A percentile compares a stretch with the other conserved stretches of the same genome.
Evolutionary conservation across 2,888 invertebrate species (phyloP).

Genomic region (Salpingus planirostris): DNA sequence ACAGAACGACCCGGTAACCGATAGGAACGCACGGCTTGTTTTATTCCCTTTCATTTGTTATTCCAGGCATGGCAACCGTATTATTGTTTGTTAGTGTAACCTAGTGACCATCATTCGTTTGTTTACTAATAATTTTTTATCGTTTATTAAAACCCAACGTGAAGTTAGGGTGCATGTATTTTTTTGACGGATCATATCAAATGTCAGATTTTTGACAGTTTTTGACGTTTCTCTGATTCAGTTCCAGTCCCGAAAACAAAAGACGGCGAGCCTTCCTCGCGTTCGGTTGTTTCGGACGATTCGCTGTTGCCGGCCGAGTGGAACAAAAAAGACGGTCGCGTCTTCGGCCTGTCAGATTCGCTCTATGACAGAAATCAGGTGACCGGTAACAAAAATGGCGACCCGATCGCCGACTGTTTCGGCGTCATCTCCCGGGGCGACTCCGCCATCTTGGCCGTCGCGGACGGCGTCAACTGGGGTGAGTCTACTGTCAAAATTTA

Average conservation of each 20-base stretch:
- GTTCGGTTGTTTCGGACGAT: slow-evolving; percentile 20
- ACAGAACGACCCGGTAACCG: slow-evolving; percentile 30
- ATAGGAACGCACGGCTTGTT: no score
- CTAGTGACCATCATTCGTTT: no score
- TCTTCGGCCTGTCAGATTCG: slow-evolving; percentile 66
- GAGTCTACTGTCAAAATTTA: slow-evolving; percentile 16
- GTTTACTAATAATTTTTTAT: no score
- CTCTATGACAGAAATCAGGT: slow-evolving; percentile 77
- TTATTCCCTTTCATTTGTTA: no score
- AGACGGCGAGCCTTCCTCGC: slow-evolving; percentile 11
- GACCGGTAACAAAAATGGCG: slow-evolving; percentile 60
- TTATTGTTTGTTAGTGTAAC: no score
- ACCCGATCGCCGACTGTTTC: slow-evolving; percentile 83
- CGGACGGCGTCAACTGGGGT: slow-evolving; percentile 91
- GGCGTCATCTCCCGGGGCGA: slow-evolving; percentile 65
- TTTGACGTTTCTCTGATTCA: no score
- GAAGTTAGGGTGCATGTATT: no score
- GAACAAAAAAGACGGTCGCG: slow-evolving; percentile 49
- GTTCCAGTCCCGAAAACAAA: slow-evolving; percentile 5
- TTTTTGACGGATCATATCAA: no score
- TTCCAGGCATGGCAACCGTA: no score
- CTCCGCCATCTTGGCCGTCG: slow-evolving; percentile 69
- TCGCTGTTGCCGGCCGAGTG: slow-evolving; percentile 43
- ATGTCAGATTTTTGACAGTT: no score
- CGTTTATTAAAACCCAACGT: no score